Evolutionary conservation across 2,797 vertebrate genomes (phyloP).

Genomic region (Siniperca obscura): DNA sequence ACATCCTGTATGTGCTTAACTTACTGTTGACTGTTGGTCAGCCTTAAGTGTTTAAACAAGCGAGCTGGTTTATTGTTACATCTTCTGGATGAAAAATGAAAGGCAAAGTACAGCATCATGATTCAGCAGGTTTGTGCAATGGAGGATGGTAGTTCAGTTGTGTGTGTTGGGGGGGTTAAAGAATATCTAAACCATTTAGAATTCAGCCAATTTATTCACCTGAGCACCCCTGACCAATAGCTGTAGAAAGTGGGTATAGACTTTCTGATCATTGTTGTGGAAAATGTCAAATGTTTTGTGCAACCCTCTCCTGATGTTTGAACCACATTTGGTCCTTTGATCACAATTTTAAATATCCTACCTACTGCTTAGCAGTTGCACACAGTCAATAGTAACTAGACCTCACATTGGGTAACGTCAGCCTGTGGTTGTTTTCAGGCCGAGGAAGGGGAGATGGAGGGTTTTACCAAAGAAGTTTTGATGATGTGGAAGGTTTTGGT

Average conservation of each 20-base stretch:
- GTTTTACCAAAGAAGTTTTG: constrained; percentile 99
- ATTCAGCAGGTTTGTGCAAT: constrained; percentile 23
- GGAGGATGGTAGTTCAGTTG: background rate
- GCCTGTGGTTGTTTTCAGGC: constrained; percentile 82
- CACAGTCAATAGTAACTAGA: background rate
- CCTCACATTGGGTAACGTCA: background rate
- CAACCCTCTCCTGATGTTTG: background rate
- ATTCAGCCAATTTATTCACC: background rate
- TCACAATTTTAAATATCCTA: background rate
- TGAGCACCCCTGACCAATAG: background rate
- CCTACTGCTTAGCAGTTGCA: background rate
- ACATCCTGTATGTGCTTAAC: background rate
- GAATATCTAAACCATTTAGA: background rate
- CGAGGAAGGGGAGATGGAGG: constrained; percentile 97
- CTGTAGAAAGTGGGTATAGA: background rate
- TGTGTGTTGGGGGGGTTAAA: background rate
- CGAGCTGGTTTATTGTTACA: background rate
- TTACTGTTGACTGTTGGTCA: background rate
- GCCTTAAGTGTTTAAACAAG: background rate
- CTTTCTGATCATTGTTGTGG: constrained; percentile 2
- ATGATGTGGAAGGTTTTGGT: constrained; percentile 98
- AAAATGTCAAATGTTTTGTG: background rate
- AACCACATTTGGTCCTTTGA: background rate
- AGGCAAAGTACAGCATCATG: background rate
- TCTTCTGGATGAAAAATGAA: constrained; percentile 1